These are phyloP conservation scores for Eurypyga helias DNA, from an alignment of 2,113 vertebrate genomes.

Conservation along the genomic window DNA sequence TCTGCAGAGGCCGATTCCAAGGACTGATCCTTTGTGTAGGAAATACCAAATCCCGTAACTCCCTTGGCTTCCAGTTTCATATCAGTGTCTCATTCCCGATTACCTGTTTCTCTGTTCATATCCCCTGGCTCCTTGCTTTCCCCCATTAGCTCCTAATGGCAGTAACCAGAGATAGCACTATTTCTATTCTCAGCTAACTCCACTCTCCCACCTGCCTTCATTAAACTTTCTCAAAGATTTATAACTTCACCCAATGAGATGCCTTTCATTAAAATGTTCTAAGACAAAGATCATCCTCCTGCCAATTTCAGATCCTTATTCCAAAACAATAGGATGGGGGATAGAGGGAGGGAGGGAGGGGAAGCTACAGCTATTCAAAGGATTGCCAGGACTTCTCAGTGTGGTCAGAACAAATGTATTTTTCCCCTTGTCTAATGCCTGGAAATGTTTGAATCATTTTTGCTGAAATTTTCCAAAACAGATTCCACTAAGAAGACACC, in stretches of 20 bases:
- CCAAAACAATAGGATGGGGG: background rate
- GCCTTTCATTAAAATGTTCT: background rate
- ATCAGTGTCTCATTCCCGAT: background rate
- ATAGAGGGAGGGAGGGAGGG: background rate
- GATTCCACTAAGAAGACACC: background rate
- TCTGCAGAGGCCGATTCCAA: background rate
- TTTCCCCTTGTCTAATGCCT: background rate
- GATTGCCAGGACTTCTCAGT: constrained; percentile 6
- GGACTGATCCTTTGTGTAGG: background rate
- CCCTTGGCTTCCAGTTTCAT: background rate
- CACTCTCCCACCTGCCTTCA: background rate
- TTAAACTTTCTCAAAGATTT: background rate
- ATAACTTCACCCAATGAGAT: background rate
- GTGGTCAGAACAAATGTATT: background rate
- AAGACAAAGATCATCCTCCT: background rate
- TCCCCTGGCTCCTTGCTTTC: background rate
- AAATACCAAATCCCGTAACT: background rate
- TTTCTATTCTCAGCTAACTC: background rate
- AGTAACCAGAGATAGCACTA: background rate
- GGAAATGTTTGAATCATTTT: background rate
- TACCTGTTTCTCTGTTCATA: background rate
- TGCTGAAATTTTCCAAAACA: background rate
- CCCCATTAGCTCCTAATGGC: background rate
- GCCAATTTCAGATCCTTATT: constrained; percentile 20
- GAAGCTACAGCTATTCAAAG: constrained; percentile 2